A percentile compares a stretch with the other conserved stretches of the same genome.
phyloP scores from a whole-genome alignment of 2,888 invertebrate genomes.

The Drosophila rubida region DNA sequence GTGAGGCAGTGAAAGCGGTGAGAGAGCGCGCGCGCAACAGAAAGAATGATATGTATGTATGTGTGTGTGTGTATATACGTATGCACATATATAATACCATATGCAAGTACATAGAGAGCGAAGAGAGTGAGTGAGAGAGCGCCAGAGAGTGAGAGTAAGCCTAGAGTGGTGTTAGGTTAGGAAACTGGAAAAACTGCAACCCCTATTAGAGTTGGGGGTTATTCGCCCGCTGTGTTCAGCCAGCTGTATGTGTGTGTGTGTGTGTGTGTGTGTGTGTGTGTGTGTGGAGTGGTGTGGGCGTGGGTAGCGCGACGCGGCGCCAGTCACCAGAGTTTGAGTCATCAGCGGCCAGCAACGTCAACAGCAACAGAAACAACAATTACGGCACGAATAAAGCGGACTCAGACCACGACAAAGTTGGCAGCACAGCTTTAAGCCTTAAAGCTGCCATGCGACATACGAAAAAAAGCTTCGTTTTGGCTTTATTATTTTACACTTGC shows the following conservation, averaged over 20 bases:
- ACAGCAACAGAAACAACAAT: constrained; percentile 18
- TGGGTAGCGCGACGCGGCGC: constrained; percentile 66
- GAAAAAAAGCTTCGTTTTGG: constrained; percentile 40
- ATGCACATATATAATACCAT: neutral
- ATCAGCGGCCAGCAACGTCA: constrained; percentile 54
- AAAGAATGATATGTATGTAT: constrained; percentile 4
- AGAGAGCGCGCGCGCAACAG: constrained; percentile 74
- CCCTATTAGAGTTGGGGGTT: constrained; percentile 77
- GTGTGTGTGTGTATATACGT: neutral
- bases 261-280: constrained; percentile 21
- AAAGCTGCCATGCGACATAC: constrained; percentile 55
- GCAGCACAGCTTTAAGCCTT: constrained; percentile 67
- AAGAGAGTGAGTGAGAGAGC: constrained; percentile 19
- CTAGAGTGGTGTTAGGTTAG: constrained; percentile 51
- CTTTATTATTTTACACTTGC: constrained; percentile 52
- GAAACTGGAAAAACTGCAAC: constrained; percentile 66
- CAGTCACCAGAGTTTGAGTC: constrained; percentile 76
- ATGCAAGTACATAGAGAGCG: constrained; percentile 39
- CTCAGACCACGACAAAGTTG: constrained; percentile 42
- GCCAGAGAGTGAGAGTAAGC: constrained; percentile 33
- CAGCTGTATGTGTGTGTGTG: constrained; percentile 5
- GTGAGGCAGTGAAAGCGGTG: constrained; percentile 68
- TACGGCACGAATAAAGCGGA: constrained; percentile 15
- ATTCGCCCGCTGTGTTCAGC: constrained; percentile 47
- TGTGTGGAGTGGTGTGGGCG: constrained; percentile 40